Conservation (phyloP, 2,888 invertebrate genomes). For the Rhingia campestris region DNA sequence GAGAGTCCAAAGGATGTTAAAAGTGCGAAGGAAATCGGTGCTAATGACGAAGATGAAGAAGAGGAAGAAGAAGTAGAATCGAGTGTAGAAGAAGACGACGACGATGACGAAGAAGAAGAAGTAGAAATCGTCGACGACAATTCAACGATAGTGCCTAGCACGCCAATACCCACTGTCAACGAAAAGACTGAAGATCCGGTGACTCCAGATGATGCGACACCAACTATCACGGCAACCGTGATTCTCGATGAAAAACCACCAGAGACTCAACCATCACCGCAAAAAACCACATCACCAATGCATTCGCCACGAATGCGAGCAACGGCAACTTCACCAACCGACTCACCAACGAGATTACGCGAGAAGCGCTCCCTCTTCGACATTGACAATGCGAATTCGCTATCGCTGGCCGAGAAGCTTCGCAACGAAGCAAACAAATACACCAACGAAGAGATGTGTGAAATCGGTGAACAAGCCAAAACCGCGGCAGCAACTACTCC, state of each 20-base stretch:
- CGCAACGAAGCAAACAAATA: constrained; percentile 80
- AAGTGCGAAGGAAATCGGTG: constrained; percentile 29
- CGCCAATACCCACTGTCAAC: constrained; percentile 66
- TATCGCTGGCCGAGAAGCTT: constrained; percentile 78
- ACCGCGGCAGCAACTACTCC: constrained; percentile 36
- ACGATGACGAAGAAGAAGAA: constrained; percentile 13
- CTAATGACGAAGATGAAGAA: constrained; percentile 41
- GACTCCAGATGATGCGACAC: constrained; percentile 34
- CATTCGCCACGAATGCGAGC: constrained; percentile 63
- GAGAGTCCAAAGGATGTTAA: constrained; percentile 28
- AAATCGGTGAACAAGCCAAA: constrained; percentile 60
- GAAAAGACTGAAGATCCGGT: constrained; percentile 76
- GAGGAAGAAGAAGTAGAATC: constrained; percentile 44
- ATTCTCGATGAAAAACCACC: constrained; percentile 63
- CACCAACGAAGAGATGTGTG: constrained; percentile 74
- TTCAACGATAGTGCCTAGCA: constrained; percentile 31
- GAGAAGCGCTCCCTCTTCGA: constrained; percentile 82
- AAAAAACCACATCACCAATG: constrained; percentile 57
- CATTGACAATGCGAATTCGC: constrained; percentile 78
- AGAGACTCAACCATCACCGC: constrained; percentile 22
- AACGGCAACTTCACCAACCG: constrained; percentile 82
- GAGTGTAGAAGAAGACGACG: constrained; percentile 41
- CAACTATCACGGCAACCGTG: constrained; percentile 24
- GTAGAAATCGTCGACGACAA: neutral
- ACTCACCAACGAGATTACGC: constrained; percentile 80